Evolutionary conservation across 2,888 invertebrate genomes (phyloP).

Genomic region (Rhingia rostrata): DNA sequence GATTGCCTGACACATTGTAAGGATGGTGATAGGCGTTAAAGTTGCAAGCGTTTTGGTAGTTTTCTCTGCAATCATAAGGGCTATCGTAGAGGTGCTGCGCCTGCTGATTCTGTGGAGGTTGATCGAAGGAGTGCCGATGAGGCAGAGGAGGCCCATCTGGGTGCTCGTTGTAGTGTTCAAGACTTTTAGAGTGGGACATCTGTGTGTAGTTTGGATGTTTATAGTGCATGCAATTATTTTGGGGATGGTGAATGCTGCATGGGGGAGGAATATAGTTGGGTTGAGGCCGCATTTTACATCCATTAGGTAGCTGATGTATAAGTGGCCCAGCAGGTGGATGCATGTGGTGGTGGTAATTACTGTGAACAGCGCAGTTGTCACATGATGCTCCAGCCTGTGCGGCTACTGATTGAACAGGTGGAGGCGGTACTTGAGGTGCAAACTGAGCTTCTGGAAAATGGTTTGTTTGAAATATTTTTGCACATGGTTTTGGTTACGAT

Average conservation of each 20-base stretch:
- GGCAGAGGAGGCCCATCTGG: conserved; percentile 76
- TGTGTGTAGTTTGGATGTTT: conserved; percentile 73
- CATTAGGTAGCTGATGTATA: conserved; percentile 74
- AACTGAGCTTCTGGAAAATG: conserved; percentile 67
- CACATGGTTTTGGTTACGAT: neutral
- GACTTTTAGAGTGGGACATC: conserved; percentile 82
- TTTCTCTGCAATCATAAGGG: conserved; percentile 81
- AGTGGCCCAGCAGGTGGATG: conserved; percentile 69
- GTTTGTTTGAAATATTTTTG: neutral
- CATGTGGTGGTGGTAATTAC: conserved; percentile 71
- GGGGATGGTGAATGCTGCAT: conserved; percentile 68
- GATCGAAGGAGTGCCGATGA: conserved; percentile 83
- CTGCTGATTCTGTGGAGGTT: conserved; percentile 78
- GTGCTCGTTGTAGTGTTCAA: conserved; percentile 82
- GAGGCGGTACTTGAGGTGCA: conserved; percentile 66
- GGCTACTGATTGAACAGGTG: conserved; percentile 34
- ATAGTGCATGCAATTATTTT: conserved; percentile 46
- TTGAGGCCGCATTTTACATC: conserved; percentile 68
- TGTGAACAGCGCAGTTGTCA: conserved; percentile 72
- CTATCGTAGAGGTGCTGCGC: conserved; percentile 79
- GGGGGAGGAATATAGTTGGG: conserved; percentile 56
- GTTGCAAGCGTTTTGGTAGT: conserved; percentile 77
- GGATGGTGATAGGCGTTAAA: conserved; percentile 77
- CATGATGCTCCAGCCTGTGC: conserved; percentile 58
- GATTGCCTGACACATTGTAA: conserved; percentile 82